Evolutionary conservation across 2,888 invertebrate genomes (phyloP).

Genomic region (Liopterus haemorrhoidalis): DNA sequence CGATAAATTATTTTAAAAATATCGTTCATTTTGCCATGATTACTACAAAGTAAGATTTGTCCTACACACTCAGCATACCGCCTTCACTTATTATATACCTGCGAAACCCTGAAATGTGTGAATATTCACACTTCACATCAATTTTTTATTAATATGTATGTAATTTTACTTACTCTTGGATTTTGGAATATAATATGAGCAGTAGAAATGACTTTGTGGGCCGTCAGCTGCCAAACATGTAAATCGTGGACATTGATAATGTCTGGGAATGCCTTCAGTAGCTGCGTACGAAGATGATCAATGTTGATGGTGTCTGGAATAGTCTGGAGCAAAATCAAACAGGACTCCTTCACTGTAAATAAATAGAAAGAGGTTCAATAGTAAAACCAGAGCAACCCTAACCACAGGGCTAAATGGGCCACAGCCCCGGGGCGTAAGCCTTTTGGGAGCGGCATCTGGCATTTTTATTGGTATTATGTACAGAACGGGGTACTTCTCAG

Average conservation of each 20-base stretch:
- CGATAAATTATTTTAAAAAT: no score
- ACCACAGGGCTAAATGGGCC: no score
- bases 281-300: constrained; percentile 57
- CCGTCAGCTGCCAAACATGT: constrained; percentile 83
- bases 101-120: no score
- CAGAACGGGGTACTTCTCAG: no score
- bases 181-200: constrained; percentile 73
- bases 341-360: constrained; percentile 79
- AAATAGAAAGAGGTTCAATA: constrained; percentile 24
- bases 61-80: no score
- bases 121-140: constrained; percentile 7
- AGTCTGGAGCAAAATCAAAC: constrained; percentile 82
- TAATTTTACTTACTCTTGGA: constrained; percentile 51
- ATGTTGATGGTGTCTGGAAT: constrained; percentile 86
- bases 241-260: constrained; percentile 77
- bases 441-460: no score
- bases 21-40: no score
- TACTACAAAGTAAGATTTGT: no score
- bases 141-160: not conserved
- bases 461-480: no score
- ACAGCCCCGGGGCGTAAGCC: no score
- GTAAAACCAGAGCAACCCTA: no score
- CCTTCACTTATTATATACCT: no score
- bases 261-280: constrained; percentile 61
- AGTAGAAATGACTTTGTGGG: constrained; percentile 74